Percentiles rank a stretch among this genome's conserved stretches.
These are phyloP conservation scores for Nettapus auritus DNA, from an alignment of 2,113 vertebrate species.

Conservation along the genomic window DNA sequence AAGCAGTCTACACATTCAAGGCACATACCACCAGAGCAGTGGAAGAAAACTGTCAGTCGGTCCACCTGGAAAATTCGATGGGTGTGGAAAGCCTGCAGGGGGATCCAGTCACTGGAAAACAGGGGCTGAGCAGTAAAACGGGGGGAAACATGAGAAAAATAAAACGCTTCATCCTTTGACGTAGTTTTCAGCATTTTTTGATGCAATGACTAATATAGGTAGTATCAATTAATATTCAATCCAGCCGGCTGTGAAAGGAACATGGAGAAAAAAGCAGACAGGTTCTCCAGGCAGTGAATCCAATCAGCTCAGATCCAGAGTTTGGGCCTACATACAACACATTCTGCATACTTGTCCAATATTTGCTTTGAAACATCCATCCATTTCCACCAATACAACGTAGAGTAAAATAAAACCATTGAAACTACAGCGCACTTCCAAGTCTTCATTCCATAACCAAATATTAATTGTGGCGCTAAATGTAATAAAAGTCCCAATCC, in stretches of 20 bases:
- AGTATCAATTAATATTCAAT: not conserved
- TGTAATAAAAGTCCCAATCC: not conserved
- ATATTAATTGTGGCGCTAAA: slow-evolving; percentile 3
- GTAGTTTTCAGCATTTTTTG: not conserved
- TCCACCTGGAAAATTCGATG: slow-evolving; percentile 49
- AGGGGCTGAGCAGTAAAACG: not conserved
- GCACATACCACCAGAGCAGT: not conserved
- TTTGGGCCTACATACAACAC: not conserved
- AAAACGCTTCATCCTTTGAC: not conserved
- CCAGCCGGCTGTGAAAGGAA: not conserved
- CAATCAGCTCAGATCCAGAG: not conserved
- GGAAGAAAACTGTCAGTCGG: not conserved
- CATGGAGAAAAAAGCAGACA: not conserved
- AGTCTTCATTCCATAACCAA: slow-evolving; percentile 17
- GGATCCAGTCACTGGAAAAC: not conserved
- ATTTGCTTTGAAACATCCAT: not conserved
- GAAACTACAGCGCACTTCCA: not conserved
- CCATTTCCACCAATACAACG: not conserved
- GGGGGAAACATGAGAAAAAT: not conserved
- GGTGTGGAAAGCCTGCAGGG: not conserved
- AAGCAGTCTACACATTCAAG: slow-evolving; percentile 43
- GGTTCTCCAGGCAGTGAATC: not conserved
- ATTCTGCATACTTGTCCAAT: not conserved
- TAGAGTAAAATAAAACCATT: not conserved
- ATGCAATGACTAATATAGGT: not conserved